Base-by-base conservation (phyloP, 2,888 invertebrate species). In the Lasioglossum morio region DNA sequence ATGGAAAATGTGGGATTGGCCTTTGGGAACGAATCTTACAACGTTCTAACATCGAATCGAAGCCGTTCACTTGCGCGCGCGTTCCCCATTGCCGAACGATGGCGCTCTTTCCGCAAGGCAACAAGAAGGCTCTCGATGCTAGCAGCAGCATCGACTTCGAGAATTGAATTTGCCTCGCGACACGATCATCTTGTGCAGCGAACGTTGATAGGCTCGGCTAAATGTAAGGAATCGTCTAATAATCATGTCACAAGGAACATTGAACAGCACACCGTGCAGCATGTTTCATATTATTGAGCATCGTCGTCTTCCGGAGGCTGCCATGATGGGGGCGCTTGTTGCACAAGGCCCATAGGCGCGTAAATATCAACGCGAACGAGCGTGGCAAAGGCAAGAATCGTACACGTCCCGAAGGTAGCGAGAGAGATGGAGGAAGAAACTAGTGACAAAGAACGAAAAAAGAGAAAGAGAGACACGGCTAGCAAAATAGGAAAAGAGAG, bases 401-500 rank as follows among this genome's bases (percentile, higher is more conserved):
- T 77, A 81, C 77, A 83, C 82, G 76, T 79, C 79, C 81, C 73
- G 57, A 70, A 70, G 69, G 30, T 48, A 37, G 72, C 66, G 85
- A 73, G 74, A 79, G 72, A 79, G 57, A 84, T 37, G 90, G 90
- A 92, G 90, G 63, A 82, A 69, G 66, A 81, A 88, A 84, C 80
- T 84, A 84, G 86, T 75, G 84, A 87, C 82, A 82, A 83, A 79
- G 88, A 79, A 82, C 73, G 87, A 84, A 77, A 80, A 86, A n/a
- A n/a, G n/a, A 84, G 84, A 76, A 79, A 78, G 76, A 81, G 79
- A 81, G 70, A 78, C 86, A 82, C 75, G n/a, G n/a, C 57, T 87
- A 86, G 87, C 87, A 87, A 91, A 91, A 89, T 91, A 91, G 92
- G 91, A 91, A 93, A 91, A 92, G 92, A 93, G 91, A 87, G 85